These are phyloP conservation scores for Sinocyclocheilus rhinocerous DNA, from an alignment of 2,113 vertebrate species.

Conservation along the genomic window DNA sequence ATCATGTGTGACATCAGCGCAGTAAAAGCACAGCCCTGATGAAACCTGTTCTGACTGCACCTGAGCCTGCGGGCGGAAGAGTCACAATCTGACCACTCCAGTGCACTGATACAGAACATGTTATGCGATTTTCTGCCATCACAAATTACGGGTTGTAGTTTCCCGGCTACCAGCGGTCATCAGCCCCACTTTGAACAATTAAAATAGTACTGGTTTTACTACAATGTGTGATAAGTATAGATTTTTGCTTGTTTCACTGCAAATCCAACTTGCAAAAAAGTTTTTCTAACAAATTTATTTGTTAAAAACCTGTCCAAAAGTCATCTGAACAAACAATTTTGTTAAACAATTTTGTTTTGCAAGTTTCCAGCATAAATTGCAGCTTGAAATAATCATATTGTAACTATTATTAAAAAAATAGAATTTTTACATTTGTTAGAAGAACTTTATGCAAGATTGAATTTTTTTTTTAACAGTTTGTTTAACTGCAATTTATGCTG, in stretches of 20 bases:
- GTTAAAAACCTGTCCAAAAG: background rate
- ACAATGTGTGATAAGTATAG: background rate
- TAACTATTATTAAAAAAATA: background rate
- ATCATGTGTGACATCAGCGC: slow-evolving; percentile 45
- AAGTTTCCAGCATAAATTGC: background rate
- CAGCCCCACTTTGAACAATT: background rate
- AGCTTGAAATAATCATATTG: background rate
- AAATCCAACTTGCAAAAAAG: background rate
- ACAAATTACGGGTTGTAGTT: background rate
- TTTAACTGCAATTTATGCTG: too few relatives aligned
- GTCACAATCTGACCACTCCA: slow-evolving; percentile 7
- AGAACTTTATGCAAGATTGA: background rate
- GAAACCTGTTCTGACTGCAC: slow-evolving; percentile 40
- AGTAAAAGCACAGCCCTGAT: slow-evolving; percentile 45
- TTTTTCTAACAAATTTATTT: background rate
- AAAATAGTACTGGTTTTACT: background rate
- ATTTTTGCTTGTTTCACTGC: background rate
- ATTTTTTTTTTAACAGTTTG: background rate
- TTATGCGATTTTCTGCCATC: slow-evolving; percentile 3
- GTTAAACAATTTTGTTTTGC: background rate
- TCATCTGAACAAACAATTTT: background rate
- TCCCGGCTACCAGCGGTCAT: background rate
- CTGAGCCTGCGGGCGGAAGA: slow-evolving; percentile 2
- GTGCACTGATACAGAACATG: background rate
- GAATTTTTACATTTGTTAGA: too few relatives aligned